Evolutionary conservation across 2,113 vertebrate genomes (phyloP).

Genomic region (Atherinomorus stipes): DNA sequence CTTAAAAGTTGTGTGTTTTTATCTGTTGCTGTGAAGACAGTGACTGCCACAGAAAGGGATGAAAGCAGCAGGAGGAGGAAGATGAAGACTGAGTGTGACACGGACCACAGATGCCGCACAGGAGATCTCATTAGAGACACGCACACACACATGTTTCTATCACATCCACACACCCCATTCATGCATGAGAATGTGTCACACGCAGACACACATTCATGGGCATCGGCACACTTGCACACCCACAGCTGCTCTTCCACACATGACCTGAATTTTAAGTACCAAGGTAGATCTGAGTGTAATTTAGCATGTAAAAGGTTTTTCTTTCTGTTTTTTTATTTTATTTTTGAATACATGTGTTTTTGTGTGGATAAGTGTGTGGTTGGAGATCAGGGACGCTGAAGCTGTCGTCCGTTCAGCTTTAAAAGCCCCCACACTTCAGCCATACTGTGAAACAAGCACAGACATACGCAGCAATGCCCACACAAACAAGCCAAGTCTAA

Average conservation of each 20-base stretch:
- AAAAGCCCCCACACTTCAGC: constrained; percentile 21
- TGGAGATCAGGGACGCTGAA: constrained; percentile 17
- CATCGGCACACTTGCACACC: constrained; percentile 35
- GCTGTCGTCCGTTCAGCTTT: constrained; percentile 43
- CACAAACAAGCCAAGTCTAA: constrained; percentile 12
- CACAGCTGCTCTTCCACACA: constrained; percentile 68
- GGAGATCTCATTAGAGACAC: constrained; percentile 63
- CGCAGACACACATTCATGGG: not conserved
- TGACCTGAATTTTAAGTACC: constrained; percentile 77
- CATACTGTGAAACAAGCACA: constrained; percentile 14
- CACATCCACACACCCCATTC: constrained; percentile 22
- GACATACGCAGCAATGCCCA: not conserved
- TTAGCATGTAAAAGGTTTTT: constrained; percentile 59
- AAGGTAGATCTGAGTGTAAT: constrained; percentile 69
- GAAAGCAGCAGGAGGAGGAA: constrained; percentile 51
- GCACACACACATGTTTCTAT: constrained; percentile 8
- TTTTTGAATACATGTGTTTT: not conserved
- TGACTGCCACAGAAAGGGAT: constrained; percentile 42
- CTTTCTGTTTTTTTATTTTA: constrained; percentile 1
- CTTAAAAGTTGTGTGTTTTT: constrained; percentile 25
- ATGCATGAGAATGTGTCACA: constrained; percentile 33
- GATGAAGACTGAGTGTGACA: constrained; percentile 58
- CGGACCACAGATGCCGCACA: constrained; percentile 65
- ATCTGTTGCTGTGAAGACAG: constrained; percentile 22
- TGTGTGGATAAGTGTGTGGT: constrained; percentile 5